Evolutionary conservation across 2,113 vertebrate genomes (phyloP), one percentile per base, ranked within the genome.

Genomic region (Boulengeromyrus knoepffleri): DNA sequence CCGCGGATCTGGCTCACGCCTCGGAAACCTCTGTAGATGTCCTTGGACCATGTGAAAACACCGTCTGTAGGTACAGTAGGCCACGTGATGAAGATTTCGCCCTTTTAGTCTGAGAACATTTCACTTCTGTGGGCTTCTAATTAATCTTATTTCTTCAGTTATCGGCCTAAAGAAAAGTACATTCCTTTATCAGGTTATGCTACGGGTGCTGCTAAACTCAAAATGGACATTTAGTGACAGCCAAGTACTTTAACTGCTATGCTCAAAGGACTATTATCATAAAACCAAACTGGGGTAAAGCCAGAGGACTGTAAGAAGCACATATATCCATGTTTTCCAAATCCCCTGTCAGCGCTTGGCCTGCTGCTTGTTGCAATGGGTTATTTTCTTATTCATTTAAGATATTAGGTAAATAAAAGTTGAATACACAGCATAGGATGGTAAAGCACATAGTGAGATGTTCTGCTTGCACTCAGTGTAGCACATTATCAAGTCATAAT

Each of bases 1-100:
- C 6, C 52, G 39, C 10, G 49, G 45, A 36, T n/a, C 47, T 53
- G 31, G 88, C 47, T 42, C 31, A 27, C 13, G 88, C 46, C 46
- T 83, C 36, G 84, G 84, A 86, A 86, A 50, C 50, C 45, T 90
- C 53, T 66, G 53, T 27, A 85, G 53, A 56, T 87, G 84, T 86
- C 45, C 83, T 87, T 39, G 45, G 83, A 17, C 12, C 1, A 42
- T 80, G 58, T 36, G 49, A 80, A 90, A 87, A 7, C n/a, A 42
- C 62, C 85, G 56, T 42, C 85, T 88, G 53, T 47, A 85, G 24
- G 52, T 31, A 31, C 31, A 31, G 31, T 47, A 52, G 27, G 3
- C 53, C 53, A 13, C 45, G 50, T 88, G 56, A 85, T 52, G 24
- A 86, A 46, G 15, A 88, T 42, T 88, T 87, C 10, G 27, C 4